Conservation (phyloP, 2,113 vertebrate genomes). For the Elachura formosa region DNA sequence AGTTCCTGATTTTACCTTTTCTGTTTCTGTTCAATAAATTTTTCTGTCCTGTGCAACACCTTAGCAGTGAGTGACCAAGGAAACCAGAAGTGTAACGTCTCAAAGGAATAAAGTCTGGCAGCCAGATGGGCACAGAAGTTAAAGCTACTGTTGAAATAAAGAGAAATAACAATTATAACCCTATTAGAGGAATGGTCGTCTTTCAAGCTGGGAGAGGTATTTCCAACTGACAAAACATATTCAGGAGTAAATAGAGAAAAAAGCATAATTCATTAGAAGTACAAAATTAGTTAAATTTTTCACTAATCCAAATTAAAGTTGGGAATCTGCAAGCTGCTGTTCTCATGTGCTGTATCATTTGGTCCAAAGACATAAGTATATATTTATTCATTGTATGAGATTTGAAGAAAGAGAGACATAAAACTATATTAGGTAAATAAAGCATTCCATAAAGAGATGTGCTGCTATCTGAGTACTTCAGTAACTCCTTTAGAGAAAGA, state of each 20-base stretch:
- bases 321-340: not conserved
- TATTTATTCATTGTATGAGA: not conserved
- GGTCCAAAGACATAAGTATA: not conserved
- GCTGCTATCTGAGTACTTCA: not conserved
- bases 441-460: not conserved
- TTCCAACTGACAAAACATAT: not conserved
- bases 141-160: not conserved
- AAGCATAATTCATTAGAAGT: rapidly evolving
- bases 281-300: not conserved
- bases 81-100: not conserved
- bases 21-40: not conserved
- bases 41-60: not conserved
- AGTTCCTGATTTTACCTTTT: not conserved
- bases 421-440: not conserved
- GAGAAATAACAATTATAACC: not conserved
- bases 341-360: not conserved
- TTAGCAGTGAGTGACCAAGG: not conserved
- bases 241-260: not conserved
- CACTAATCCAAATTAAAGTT: not conserved
- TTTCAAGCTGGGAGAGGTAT: not conserved
- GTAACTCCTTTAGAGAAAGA: not conserved
- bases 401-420: not conserved
- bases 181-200: not conserved
- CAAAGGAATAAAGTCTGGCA: not conserved
- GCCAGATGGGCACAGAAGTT: not conserved